A percentile compares a stretch with the other conserved stretches of the same genome.
These are phyloP conservation scores for Drosophila austrosaltans DNA, from an alignment of 2,888 invertebrate genomes.

Conservation along the genomic window DNA sequence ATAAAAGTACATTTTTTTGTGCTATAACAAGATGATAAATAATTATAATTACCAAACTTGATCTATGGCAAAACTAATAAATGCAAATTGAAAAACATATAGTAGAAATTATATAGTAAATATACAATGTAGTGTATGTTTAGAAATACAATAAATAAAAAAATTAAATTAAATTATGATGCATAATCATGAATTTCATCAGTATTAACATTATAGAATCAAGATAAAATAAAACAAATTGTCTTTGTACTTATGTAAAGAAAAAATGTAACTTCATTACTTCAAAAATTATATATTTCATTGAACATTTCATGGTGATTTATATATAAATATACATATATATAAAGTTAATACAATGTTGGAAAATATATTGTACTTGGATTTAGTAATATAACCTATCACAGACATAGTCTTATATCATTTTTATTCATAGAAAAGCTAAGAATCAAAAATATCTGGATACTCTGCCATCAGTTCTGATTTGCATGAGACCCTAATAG, in stretches of 20 bases:
- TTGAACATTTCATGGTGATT: conserved; percentile 5
- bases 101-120: too few relatives aligned
- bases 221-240: not conserved
- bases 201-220: not conserved
- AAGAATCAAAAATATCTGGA: conserved; percentile 34
- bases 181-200: not conserved
- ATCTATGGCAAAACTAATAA: too few relatives aligned
- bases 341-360: not conserved
- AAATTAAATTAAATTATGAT: not conserved
- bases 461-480: conserved; percentile 70
- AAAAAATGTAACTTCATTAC: not conserved
- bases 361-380: conserved; percentile 12
- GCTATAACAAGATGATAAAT: too few relatives aligned
- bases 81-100: too few relatives aligned
- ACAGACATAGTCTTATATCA: conserved; percentile 37
- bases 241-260: not conserved
- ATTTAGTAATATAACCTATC: conserved; percentile 14
- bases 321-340: not conserved
- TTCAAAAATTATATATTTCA: conserved; percentile 1
- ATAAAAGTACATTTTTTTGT: too few relatives aligned
- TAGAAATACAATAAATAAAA: not conserved
- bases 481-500: conserved; percentile 79
- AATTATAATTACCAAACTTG: too few relatives aligned
- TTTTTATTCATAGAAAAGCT: not conserved
- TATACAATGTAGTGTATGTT: too few relatives aligned